Percentiles rank a stretch among this genome's conserved stretches.
Conservation (phyloP, 2,888 invertebrate species). For the Platycnemis pennipes region DNA sequence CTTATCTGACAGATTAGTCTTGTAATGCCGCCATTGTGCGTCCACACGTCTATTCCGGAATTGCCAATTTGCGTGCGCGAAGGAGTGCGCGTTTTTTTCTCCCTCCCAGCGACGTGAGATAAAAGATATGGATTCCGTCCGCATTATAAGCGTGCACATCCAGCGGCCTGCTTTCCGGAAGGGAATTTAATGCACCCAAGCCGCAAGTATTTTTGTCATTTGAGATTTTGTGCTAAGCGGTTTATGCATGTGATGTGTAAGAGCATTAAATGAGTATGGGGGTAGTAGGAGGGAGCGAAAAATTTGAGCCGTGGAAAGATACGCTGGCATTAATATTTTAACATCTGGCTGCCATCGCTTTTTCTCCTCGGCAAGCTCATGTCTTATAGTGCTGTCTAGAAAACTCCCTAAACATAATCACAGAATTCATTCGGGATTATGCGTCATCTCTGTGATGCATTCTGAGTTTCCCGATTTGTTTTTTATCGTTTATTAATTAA, state of each 20-base stretch:
- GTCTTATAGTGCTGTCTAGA: too few relatives aligned
- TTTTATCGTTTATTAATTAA: too few relatives aligned
- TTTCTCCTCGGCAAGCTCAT: too few relatives aligned
- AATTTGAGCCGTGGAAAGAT: background rate
- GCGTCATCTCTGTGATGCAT: too few relatives aligned
- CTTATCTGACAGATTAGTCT: conserved; percentile 27
- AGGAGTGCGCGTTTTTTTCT: background rate
- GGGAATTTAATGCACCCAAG: background rate
- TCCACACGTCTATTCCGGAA: conserved; percentile 27
- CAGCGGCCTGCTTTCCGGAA: background rate
- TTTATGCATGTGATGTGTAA: background rate
- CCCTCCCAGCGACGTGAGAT: background rate
- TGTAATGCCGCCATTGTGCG: conserved; percentile 35
- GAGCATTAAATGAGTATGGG: background rate
- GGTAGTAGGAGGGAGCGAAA: background rate
- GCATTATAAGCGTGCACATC: background rate
- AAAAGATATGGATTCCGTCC: background rate
- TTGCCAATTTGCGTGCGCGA: conserved; percentile 3
- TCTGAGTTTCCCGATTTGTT: too few relatives aligned
- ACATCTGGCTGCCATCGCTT: background rate
- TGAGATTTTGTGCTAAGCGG: background rate
- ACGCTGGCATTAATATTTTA: background rate
- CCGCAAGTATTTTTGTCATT: background rate
- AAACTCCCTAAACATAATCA: too few relatives aligned
- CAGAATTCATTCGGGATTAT: too few relatives aligned